A percentile compares a stretch with the other conserved stretches of the same genome.
These are phyloP conservation scores for Calosoma granatense DNA, from an alignment of 1,140 invertebrate genomes.

Conservation along the genomic window DNA sequence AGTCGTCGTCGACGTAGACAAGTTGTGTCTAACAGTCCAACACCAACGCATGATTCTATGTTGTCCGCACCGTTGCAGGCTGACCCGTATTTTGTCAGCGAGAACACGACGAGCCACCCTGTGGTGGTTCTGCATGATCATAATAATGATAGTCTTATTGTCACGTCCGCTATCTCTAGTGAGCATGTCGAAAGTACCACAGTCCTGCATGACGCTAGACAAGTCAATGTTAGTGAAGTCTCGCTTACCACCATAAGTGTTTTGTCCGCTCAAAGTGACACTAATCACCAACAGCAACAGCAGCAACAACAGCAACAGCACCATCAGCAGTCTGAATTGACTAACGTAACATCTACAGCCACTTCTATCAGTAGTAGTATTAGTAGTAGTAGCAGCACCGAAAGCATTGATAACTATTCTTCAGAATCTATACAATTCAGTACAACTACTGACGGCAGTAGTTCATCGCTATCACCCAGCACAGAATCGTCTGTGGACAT, in stretches of 20 bases:
- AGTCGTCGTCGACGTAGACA: slow-evolving; percentile 4
- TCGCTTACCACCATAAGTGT: not conserved
- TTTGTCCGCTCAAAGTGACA: not conserved
- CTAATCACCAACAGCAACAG: not conserved
- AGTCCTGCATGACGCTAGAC: slow-evolving; percentile 1
- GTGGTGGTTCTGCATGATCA: not conserved
- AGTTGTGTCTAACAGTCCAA: not conserved
- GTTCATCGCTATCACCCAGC: not conserved
- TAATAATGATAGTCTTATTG: not conserved
- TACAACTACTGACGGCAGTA: too few species aligned
- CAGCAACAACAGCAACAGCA: not conserved
- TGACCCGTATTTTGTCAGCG: not conserved
- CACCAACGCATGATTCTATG: slow-evolving; percentile 1
- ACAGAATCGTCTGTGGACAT: not conserved
- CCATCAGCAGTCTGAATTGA: not conserved
- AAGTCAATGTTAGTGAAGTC: slow-evolving; percentile 3
- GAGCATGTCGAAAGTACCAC: not conserved
- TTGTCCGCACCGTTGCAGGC: not conserved
- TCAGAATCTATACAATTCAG: not conserved
- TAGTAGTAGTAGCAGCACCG: not conserved
- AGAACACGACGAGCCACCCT: not conserved
- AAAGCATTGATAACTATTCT: not conserved
- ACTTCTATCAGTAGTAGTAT: not conserved
- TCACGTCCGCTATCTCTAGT: slow-evolving; percentile 1
- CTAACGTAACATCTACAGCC: not conserved